Percentiles rank a stretch among this genome's conserved stretches.
These are phyloP conservation scores for Tiaroga cobitis DNA, from an alignment of 2,797 vertebrate genomes.

Conservation along the genomic window DNA sequence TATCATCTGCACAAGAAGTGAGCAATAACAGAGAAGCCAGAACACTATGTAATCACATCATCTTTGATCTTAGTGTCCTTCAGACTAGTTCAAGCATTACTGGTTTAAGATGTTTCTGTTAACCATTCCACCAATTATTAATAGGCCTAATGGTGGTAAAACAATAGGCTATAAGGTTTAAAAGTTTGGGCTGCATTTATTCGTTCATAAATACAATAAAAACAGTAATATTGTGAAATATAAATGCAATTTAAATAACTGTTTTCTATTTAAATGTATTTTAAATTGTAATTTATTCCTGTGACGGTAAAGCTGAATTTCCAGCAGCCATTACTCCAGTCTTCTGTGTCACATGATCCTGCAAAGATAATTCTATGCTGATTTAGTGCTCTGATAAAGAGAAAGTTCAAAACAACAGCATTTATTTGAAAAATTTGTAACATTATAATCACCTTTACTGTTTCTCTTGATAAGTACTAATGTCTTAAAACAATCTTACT, in stretches of 20 bases:
- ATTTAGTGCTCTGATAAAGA: not conserved
- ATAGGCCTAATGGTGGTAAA: not conserved
- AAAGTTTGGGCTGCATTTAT: not conserved
- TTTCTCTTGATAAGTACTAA: no score
- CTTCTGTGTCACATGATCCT: not conserved
- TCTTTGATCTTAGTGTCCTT: not conserved
- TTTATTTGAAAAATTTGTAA: not conserved
- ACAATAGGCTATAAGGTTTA: not conserved
- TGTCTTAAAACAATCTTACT: no score
- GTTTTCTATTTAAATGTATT: not conserved
- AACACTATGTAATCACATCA: not conserved
- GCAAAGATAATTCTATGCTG: not conserved
- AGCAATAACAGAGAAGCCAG: not conserved
- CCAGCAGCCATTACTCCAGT: not conserved
- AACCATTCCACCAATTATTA: not conserved
- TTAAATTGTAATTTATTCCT: not conserved
- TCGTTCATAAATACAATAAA: not conserved
- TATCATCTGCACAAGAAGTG: not conserved
- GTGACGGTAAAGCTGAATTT: not conserved
- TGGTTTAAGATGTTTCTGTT: not conserved
- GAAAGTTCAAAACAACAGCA: no score
- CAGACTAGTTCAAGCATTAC: not conserved
- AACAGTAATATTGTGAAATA: not conserved
- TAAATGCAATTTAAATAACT: not conserved
- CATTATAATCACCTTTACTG: not conserved